Base-by-base conservation (phyloP, 2,113 vertebrate genomes). In the Lophura nycthemera region DNA sequence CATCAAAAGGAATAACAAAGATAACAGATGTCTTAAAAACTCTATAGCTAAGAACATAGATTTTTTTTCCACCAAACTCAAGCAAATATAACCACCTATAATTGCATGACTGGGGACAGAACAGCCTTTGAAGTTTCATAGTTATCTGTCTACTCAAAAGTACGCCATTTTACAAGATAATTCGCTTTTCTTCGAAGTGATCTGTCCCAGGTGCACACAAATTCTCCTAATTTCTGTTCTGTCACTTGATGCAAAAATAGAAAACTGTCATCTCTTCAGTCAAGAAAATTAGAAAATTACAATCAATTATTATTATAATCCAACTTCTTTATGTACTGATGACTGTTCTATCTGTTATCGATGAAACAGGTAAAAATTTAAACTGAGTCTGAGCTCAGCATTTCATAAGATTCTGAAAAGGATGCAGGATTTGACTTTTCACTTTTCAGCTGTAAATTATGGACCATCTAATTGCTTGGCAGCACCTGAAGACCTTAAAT, bases 231-330 rank as follows among this genome's bases (percentile, higher is more conserved):
- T 30, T 89, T 84, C 36, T 90, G 32, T 50, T 84, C 70, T 78
- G n/a, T 48, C 70, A 65, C 24, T 57, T 90, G 32, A 67, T 60
- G 32, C 32, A 76, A 89, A 76, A 59, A 0, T 61, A 59, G 45
- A 72, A 76, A 54, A 64, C 24, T 48, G 5, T 40, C 30, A 25
- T 84, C 16, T 17, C 3, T 89, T 61, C 17, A 15, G 6, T 83
- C 66, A 89, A 76, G 71, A 94, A 81, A 86, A 79, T 54, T 30
- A 40, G 71, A 94, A 81, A 86, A 79, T 54, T 30, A 40, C 27
- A 79, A 86, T 50, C 24, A 83, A 50, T 83, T 83, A 79, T 83
- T 85, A 76, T 38, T 70, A 42, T 59, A 84, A 75, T 69, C 8
- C 17, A 60, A 4, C 19, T 70, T 38, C 29, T 32, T 50, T 5